phyloP scores from a whole-genome alignment of 1,140 invertebrate species.

The Antheraea mylitta region DNA sequence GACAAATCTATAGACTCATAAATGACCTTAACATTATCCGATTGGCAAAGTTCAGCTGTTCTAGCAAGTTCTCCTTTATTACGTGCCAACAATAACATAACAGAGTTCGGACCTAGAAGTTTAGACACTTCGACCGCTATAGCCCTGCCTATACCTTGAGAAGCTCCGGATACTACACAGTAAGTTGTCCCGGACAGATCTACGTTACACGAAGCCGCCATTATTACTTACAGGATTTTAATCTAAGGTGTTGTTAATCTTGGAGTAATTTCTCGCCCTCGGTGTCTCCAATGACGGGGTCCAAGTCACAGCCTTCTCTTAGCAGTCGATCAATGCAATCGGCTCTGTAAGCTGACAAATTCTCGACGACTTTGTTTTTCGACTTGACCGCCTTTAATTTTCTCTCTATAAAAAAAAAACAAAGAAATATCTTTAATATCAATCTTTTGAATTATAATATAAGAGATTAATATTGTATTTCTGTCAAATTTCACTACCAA shows the following conservation, averaged over 20 bases:
- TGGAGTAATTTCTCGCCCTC: conserved; percentile 64
- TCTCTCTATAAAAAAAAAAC: conserved; percentile 54
- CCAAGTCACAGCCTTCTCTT: conserved; percentile 67
- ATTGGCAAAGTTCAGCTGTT: conserved; percentile 80
- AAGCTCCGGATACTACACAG: conserved; percentile 90
- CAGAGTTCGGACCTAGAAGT: conserved; percentile 81
- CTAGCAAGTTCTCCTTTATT: conserved; percentile 82
- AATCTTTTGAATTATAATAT: no score
- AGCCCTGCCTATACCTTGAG: conserved; percentile 90
- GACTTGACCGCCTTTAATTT: conserved; percentile 59
- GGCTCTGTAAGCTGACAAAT: conserved; percentile 61
- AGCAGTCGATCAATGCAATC: conserved; percentile 68
- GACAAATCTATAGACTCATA: conserved; percentile 81
- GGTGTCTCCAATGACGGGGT: conserved; percentile 68
- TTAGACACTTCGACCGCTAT: conserved; percentile 86
- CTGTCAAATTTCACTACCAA: no score
- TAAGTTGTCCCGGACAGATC: conserved; percentile 76
- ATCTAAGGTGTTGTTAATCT: conserved; percentile 43
- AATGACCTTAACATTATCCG: conserved; percentile 77
- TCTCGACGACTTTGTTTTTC: conserved; percentile 69
- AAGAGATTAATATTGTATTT: no score
- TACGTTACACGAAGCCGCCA: conserved; percentile 60
- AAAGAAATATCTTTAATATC: no score
- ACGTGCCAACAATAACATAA: conserved; percentile 88
- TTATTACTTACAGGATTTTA: conserved; percentile 59